phyloP scores from a whole-genome alignment of 2,888 invertebrate genomes.

The Serripes groenlandicus region DNA sequence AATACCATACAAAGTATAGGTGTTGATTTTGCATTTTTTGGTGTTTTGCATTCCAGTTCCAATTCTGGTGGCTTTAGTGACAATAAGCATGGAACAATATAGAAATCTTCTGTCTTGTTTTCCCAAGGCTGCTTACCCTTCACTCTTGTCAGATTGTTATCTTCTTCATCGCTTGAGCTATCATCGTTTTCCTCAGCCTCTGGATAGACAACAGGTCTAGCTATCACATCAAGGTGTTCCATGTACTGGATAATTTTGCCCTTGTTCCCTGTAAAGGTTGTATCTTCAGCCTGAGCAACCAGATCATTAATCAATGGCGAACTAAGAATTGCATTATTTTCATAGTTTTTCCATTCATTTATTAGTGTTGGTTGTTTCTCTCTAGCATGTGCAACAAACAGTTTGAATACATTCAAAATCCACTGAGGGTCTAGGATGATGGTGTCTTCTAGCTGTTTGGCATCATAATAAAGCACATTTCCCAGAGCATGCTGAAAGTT shows the following conservation, averaged over 20 bases:
- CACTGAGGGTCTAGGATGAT: conserved; percentile 6
- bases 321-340: not conserved
- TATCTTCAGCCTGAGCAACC: not conserved
- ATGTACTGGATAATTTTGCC: not conserved
- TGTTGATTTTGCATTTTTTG: not conserved
- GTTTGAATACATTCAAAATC: conserved; percentile 1
- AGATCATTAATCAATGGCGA: not conserved
- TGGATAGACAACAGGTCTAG: not conserved
- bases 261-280: not conserved
- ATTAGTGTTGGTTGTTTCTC: not conserved
- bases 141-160: no score
- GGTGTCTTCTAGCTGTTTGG: not conserved
- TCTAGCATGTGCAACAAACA: not conserved
- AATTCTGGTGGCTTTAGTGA: not conserved
- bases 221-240: conserved; percentile 4
- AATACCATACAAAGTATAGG: not conserved
- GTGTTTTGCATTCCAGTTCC: not conserved
- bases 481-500: conserved; percentile 2
- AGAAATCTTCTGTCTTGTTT: not conserved
- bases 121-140: no score
- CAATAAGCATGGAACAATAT: not conserved
- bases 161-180: not conserved
- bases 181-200: not conserved
- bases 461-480: not conserved
- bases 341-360: not conserved